These are phyloP conservation scores for Podarcis cretensis DNA, from an alignment of 2,113 vertebrate species.

Conservation along the genomic window DNA sequence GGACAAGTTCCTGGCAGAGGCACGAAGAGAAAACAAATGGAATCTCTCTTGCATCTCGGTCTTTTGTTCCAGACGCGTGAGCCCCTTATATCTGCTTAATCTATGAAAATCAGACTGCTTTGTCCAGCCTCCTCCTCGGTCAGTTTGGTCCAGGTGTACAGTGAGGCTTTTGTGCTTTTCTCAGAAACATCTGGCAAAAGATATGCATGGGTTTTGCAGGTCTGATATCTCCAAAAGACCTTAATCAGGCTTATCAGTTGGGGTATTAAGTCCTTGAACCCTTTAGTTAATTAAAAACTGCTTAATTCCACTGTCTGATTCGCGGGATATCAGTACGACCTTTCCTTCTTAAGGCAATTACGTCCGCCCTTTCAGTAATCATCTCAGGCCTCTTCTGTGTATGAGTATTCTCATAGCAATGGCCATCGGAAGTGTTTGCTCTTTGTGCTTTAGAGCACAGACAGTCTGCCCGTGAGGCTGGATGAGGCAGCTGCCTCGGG, in stretches of 20 bases:
- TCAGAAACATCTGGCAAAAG: background rate
- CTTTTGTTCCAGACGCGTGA: background rate
- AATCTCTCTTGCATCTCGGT: background rate
- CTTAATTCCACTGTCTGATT: background rate
- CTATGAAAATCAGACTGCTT: background rate
- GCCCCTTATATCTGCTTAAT: background rate
- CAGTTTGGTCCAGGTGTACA: background rate
- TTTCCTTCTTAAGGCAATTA: background rate
- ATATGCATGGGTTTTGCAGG: background rate
- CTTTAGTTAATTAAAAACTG: slow-evolving; percentile 21
- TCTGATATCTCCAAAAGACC: background rate
- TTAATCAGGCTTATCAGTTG: background rate
- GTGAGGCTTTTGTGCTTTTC: background rate
- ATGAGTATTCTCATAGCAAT: background rate
- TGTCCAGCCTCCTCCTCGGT: background rate
- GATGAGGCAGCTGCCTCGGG: no score
- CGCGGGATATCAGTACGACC: background rate
- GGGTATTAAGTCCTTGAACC: background rate
- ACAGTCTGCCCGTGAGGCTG: no score
- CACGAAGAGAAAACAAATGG: background rate
- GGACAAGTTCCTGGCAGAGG: no score
- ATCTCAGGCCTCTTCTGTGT: slow-evolving; percentile 13
- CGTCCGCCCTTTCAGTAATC: slow-evolving; percentile 18
- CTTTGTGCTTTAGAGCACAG: no score
- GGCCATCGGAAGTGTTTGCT: slow-evolving; percentile 4